These are phyloP conservation scores for Myrmecobius fasciatus DNA, from an alignment of 2,113 vertebrate genomes.

Conservation along the genomic window DNA sequence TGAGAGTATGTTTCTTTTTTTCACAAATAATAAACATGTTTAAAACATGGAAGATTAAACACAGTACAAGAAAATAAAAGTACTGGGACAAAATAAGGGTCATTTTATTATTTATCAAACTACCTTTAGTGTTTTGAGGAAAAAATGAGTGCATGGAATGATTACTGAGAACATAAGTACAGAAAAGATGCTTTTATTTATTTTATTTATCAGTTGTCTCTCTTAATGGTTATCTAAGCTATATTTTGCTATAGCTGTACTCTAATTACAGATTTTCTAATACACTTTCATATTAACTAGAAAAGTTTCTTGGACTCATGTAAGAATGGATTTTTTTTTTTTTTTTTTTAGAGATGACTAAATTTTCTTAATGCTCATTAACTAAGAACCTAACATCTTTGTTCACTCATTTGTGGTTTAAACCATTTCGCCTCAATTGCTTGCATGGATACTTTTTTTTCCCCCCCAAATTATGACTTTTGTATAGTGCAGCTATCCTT, in stretches of 20 bases:
- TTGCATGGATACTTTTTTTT: slow-evolving; percentile 45
- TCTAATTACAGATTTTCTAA: slow-evolving; percentile 71
- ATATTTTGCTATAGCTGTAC: slow-evolving; percentile 56
- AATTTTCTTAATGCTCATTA: background rate
- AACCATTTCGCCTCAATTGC: slow-evolving; percentile 52
- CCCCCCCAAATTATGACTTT: slow-evolving; percentile 34
- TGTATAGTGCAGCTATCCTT: background rate
- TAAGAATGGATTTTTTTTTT: slow-evolving; percentile 48
- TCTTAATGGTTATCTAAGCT: slow-evolving; percentile 66
- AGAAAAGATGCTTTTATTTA: slow-evolving; percentile 66
- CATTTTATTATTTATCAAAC: background rate
- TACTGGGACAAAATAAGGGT: background rate
- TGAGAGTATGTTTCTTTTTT: slow-evolving; percentile 8
- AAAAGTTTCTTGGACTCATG: slow-evolving; percentile 26
- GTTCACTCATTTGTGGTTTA: slow-evolving; percentile 41
- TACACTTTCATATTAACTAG: slow-evolving; percentile 34
- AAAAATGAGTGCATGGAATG: slow-evolving; percentile 31
- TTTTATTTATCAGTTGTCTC: slow-evolving; percentile 36
- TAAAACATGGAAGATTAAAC: slow-evolving; percentile 61
- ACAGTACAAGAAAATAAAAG: slow-evolving; percentile 63
- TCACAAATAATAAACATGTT: slow-evolving; percentile 61
- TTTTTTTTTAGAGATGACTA: slow-evolving; percentile 7
- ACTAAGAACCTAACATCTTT: background rate
- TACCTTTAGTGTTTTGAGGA: slow-evolving; percentile 49
- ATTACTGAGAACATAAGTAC: slow-evolving; percentile 29